phyloP scores from a whole-genome alignment of 2,113 vertebrate genomes.

The Odontesthes bonariensis region DNA sequence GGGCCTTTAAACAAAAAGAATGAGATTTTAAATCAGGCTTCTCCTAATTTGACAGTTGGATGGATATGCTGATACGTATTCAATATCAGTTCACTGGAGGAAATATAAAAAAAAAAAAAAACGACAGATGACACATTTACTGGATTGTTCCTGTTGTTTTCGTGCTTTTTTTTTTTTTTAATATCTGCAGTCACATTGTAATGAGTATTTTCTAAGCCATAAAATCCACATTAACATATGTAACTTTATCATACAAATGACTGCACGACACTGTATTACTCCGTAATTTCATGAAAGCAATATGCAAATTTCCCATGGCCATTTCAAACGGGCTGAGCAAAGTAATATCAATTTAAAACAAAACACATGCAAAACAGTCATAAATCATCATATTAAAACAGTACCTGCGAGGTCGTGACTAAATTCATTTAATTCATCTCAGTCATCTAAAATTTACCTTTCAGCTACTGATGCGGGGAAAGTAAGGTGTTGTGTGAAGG shows the following conservation, averaged over 20 bases:
- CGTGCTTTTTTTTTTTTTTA: not conserved
- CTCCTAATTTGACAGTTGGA: not conserved
- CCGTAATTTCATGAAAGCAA: slow-evolving; percentile 39
- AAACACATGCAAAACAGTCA: not conserved
- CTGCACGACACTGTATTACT: slow-evolving; percentile 17
- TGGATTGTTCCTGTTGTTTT: not conserved
- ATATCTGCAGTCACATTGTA: not conserved
- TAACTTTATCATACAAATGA: slow-evolving; percentile 26
- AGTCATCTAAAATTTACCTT: slow-evolving; percentile 52
- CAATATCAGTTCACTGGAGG: too few species aligned
- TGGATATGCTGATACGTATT: not conserved
- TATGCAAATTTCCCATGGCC: slow-evolving; percentile 9
- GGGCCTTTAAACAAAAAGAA: not conserved
- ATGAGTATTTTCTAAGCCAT: slow-evolving; percentile 12
- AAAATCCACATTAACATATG: slow-evolving; percentile 36
- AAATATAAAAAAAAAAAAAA: not conserved
- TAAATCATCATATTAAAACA: slow-evolving; percentile 45
- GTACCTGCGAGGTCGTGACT: slow-evolving; percentile 36
- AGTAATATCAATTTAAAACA: slow-evolving; percentile 1
- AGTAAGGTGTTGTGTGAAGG: not conserved
- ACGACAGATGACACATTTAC: not conserved
- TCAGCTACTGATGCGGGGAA: slow-evolving; percentile 34
- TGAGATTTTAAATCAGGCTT: not conserved
- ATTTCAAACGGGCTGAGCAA: slow-evolving; percentile 1
- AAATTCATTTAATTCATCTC: slow-evolving; percentile 46